phyloP scores from a whole-genome alignment of 2,113 vertebrate species.

The Oryzias melastigma region DNA sequence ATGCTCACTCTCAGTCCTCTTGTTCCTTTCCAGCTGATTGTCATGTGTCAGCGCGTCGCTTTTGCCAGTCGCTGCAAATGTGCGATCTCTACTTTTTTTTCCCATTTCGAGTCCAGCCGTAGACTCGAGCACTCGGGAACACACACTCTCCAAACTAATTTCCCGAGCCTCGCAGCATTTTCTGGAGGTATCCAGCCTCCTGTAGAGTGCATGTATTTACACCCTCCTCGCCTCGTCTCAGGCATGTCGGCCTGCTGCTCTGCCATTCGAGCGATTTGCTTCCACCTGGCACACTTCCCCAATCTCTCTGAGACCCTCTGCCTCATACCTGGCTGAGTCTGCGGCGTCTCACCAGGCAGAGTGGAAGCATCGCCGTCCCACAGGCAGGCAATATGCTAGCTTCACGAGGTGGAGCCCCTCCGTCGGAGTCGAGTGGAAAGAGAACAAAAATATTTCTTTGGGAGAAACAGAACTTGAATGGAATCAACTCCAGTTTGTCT shows the following conservation, averaged over 20 bases:
- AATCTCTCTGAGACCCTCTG: slow-evolving; percentile 21
- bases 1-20: slow-evolving; percentile 34
- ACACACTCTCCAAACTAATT: slow-evolving; percentile 7
- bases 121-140: background rate
- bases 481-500: no score
- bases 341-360: slow-evolving; percentile 29
- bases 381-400: slow-evolving; percentile 34
- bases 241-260: slow-evolving; percentile 49
- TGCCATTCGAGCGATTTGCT: slow-evolving; percentile 51
- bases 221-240: slow-evolving; percentile 38
- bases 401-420: slow-evolving; percentile 20
- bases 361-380: slow-evolving; percentile 28
- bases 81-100: background rate
- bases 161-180: slow-evolving; percentile 8
- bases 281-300: slow-evolving; percentile 47
- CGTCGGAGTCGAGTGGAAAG: slow-evolving; percentile 4
- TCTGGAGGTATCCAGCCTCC: slow-evolving; percentile 41
- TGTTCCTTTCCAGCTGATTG: slow-evolving; percentile 23
- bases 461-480: background rate
- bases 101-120: background rate
- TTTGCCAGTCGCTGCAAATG: background rate
- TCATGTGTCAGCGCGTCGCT: background rate
- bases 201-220: slow-evolving; percentile 41
- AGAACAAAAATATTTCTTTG: background rate
- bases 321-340: slow-evolving; percentile 39